These are phyloP conservation scores for Candoia aspera DNA, from an alignment of 2,113 vertebrate species.

Conservation along the genomic window DNA sequence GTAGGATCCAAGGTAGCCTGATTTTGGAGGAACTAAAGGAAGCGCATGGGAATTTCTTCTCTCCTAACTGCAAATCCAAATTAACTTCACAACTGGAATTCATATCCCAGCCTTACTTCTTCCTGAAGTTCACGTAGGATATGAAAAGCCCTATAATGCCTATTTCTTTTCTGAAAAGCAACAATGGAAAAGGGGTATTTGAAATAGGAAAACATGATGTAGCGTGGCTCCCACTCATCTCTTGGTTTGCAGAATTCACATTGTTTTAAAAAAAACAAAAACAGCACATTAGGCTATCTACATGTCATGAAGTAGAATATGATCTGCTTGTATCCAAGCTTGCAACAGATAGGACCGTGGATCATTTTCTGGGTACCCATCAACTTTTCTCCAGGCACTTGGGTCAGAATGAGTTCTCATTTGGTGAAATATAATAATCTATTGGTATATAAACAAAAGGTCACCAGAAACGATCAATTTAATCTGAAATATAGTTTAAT, in stretches of 20 bases:
- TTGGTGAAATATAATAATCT: background rate
- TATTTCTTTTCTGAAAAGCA: background rate
- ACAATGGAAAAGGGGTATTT: background rate
- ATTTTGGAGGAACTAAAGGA: background rate
- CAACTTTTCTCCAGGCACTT: background rate
- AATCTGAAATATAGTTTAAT: background rate
- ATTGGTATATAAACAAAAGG: background rate
- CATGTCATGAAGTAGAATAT: background rate
- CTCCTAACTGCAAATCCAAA: background rate
- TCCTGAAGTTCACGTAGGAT: background rate
- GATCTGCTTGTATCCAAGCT: background rate
- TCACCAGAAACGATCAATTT: background rate
- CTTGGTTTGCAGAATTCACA: background rate
- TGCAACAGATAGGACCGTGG: background rate
- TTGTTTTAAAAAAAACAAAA: background rate
- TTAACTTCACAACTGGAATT: background rate
- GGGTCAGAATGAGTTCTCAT: background rate
- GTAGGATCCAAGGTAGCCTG: background rate
- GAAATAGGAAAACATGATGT: background rate
- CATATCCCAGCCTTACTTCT: background rate
- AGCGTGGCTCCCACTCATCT: background rate
- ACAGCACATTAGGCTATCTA: background rate
- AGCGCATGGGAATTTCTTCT: background rate
- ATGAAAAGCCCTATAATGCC: background rate
- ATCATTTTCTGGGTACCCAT: background rate